These are phyloP conservation scores for Ondatra zibethicus DNA, from an alignment of 2,113 vertebrate species.

Conservation along the genomic window DNA sequence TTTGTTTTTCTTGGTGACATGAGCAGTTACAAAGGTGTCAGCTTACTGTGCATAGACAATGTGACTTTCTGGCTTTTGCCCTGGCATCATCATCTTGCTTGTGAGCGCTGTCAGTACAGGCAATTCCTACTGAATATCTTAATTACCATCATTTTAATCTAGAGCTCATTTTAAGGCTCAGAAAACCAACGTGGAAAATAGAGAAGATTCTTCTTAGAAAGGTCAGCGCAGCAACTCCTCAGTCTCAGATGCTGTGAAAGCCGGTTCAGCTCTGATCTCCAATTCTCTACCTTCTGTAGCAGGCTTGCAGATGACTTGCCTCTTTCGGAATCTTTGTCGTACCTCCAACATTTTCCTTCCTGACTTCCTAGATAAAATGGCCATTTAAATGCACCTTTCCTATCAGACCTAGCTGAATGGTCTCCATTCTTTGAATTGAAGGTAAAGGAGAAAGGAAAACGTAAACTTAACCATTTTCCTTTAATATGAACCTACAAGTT, in stretches of 20 bases:
- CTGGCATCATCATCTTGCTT: not conserved
- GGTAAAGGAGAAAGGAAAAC: slow-evolving; percentile 20
- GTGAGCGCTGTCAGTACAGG: slow-evolving; percentile 25
- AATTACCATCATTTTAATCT: slow-evolving; percentile 44
- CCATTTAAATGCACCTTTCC: not conserved
- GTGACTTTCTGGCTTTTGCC: slow-evolving; percentile 38
- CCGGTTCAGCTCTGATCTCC: not conserved
- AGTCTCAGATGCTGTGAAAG: not conserved
- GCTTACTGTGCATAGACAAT: not conserved
- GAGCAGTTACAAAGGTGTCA: not conserved
- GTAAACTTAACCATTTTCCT: slow-evolving; percentile 46
- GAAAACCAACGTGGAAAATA: not conserved
- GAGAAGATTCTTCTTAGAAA: not conserved
- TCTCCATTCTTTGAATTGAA: slow-evolving; percentile 35
- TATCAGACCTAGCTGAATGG: slow-evolving; percentile 1
- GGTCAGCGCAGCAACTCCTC: not conserved
- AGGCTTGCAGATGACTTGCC: not conserved
- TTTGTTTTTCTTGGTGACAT: slow-evolving; percentile 34
- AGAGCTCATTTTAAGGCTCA: not conserved
- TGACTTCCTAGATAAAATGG: not conserved
- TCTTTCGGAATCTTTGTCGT: not conserved
- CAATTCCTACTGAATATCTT: slow-evolving; percentile 53
- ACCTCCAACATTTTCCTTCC: not conserved
- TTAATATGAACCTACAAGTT: slow-evolving; percentile 43
- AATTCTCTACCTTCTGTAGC: not conserved